Percentiles rank a stretch among this genome's conserved stretches.
Evolutionary conservation across 2,888 invertebrate genomes (phyloP).

Genomic region (Morpho deidamia): DNA sequence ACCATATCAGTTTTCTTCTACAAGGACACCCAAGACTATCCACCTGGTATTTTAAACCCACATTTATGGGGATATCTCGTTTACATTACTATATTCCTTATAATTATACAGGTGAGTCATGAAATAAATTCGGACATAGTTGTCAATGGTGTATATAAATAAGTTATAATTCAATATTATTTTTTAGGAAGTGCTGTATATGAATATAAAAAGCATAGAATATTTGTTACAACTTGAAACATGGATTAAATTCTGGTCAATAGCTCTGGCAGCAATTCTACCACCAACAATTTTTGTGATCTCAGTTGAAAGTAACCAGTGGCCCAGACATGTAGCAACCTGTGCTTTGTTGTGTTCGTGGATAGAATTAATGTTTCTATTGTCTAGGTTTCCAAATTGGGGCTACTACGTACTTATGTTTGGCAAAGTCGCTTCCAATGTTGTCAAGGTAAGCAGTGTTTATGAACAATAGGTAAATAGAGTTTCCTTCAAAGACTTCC

Average conservation of each 20-base stretch:
- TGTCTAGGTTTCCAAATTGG: conserved; percentile 77
- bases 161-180: background rate
- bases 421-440: conserved; percentile 77
- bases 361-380: conserved; percentile 76
- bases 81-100: conserved; percentile 49
- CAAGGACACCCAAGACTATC: conserved; percentile 45
- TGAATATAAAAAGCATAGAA: conserved; percentile 65
- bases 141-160: too few relatives aligned
- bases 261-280: conserved; percentile 60
- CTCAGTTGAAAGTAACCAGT: conserved; percentile 39
- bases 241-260: conserved; percentile 74
- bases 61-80: conserved; percentile 57
- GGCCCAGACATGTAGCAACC: conserved; percentile 73
- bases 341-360: conserved; percentile 73
- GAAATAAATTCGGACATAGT: background rate
- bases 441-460: conserved; percentile 60
- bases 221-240: conserved; percentile 76
- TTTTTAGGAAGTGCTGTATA: conserved; percentile 72
- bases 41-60: conserved; percentile 46
- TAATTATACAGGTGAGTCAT: conserved; percentile 60
- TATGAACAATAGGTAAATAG: too few relatives aligned
- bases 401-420: conserved; percentile 81
- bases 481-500: too few relatives aligned
- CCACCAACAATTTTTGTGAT: conserved; percentile 49
- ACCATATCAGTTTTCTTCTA: conserved; percentile 68